These are phyloP conservation scores for Cyprinodon tularosa DNA, from an alignment of 2,113 vertebrate genomes.

Conservation along the genomic window DNA sequence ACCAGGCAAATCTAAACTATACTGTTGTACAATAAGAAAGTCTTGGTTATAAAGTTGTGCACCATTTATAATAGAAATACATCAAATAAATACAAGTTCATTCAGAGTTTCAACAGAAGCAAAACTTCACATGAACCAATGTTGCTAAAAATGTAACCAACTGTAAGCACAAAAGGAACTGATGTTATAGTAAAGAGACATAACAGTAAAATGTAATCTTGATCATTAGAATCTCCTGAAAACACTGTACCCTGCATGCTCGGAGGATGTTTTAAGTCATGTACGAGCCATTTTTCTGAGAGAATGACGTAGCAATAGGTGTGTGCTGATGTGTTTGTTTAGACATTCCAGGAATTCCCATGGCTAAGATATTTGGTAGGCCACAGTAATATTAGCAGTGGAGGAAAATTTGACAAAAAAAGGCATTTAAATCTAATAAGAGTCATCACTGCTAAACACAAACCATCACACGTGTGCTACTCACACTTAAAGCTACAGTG, in stretches of 20 bases:
- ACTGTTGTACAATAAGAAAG: too few species aligned
- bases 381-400: conserved; percentile 30
- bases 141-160: too few species aligned
- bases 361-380: conserved; percentile 22
- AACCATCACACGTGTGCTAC: neutral
- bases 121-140: too few species aligned
- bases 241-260: conserved; percentile 29
- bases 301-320: conserved; percentile 43
- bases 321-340: conserved; percentile 13
- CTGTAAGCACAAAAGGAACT: too few species aligned
- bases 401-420: neutral
- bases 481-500: too few species aligned
- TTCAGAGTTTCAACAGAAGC: too few species aligned
- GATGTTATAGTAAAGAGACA: neutral
- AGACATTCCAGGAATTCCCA: conserved; percentile 56
- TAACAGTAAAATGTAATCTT: conserved; percentile 41
- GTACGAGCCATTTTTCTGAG: conserved; percentile 21
- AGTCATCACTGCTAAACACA: neutral
- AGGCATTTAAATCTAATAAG: neutral
- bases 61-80: too few species aligned
- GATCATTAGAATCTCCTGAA: conserved; percentile 43
- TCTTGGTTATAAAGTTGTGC: too few species aligned
- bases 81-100: too few species aligned
- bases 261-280: conserved; percentile 42
- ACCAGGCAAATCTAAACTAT: too few species aligned